These are phyloP conservation scores for Eupithecia insigniata DNA, from an alignment of 2,888 invertebrate genomes.

Conservation along the genomic window DNA sequence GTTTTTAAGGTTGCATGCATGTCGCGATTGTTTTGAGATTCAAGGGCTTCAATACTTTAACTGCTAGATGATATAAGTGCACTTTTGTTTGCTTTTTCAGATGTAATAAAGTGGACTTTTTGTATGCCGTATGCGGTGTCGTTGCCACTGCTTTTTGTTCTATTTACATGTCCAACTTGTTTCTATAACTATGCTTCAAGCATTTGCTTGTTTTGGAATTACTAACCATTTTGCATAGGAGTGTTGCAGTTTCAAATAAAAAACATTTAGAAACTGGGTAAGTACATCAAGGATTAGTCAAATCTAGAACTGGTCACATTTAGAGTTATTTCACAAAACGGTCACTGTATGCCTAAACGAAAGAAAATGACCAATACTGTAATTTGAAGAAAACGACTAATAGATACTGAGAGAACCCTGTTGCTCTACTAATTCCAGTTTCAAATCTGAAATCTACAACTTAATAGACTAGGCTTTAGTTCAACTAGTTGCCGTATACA, in stretches of 20 bases:
- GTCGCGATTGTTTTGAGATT: slow-evolving; percentile 59
- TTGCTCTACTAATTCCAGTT: slow-evolving; percentile 14
- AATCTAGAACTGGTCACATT: background rate
- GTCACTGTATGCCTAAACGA: background rate
- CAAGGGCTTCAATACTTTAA: slow-evolving; percentile 44
- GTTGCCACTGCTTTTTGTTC: slow-evolving; percentile 27
- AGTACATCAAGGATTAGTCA: background rate
- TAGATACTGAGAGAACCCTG: background rate
- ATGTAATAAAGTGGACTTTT: slow-evolving; percentile 37
- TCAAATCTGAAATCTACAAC: slow-evolving; percentile 33
- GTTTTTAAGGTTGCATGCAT: slow-evolving; percentile 61
- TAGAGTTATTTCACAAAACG: background rate
- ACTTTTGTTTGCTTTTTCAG: slow-evolving; percentile 37
- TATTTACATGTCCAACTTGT: slow-evolving; percentile 41
- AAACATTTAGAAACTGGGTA: background rate
- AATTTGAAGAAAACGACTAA: background rate
- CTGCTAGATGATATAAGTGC: slow-evolving; percentile 48
- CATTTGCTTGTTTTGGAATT: background rate
- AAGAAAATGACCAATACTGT: background rate
- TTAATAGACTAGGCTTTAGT: slow-evolving; percentile 31
- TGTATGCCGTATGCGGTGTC: slow-evolving; percentile 32
- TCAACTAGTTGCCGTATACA: slow-evolving; percentile 26
- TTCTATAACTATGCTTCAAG: slow-evolving; percentile 26
- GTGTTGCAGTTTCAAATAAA: background rate
- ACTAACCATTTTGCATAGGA: background rate